Base-by-base conservation (phyloP, 2,113 vertebrate species). In the Embiotoca jacksoni region DNA sequence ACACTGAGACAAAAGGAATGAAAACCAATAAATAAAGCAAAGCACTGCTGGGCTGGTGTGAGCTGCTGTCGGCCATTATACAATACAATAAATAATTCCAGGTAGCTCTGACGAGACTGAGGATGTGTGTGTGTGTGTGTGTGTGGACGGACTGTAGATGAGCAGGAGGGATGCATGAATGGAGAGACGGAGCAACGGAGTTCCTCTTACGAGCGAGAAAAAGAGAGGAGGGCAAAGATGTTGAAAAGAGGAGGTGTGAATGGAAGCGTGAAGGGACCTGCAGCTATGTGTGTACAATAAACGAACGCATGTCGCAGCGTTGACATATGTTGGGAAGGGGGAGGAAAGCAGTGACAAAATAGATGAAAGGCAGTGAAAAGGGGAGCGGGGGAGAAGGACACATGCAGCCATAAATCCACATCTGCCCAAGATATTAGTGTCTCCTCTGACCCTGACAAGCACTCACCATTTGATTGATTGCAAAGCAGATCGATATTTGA, bases 1-100 rank as follows among this genome's bases (percentile, higher is more conserved):
- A 61, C 73, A 50, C 64, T 67, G 83, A 88, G 69, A 88, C 76
- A 82, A 88, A 85, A 76, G 69, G 75, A 80, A 81, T 84, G 81
- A 62, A 85, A 90, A 93, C 89, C 86, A 41, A 92, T 92, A 91
- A 91, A 87, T 91, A 87, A 92, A 88, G 83, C 63, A 82, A 86
- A 87, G 86, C 77, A 72, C 81, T 6, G 6, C 58, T 73, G 83
- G 83, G 82, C 73, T 85, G 75, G 67, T 77, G 81, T 85, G 89
- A 88, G 85, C 72, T 83, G 80, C 80, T 88, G 78, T 68, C 69
- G 73, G 76, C 88, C 89, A 87, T 91, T 92, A 91, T 81, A 75
- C 85, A 91, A 91, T 81, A 75, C 85, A 91, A 84, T 89, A 92
- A 90, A 93, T 91, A 88, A 89, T 92, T 88, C 72, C 72, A 80